Conservation (phyloP, 2,797 vertebrate genomes). For the Acridotheres tristis region DNA sequence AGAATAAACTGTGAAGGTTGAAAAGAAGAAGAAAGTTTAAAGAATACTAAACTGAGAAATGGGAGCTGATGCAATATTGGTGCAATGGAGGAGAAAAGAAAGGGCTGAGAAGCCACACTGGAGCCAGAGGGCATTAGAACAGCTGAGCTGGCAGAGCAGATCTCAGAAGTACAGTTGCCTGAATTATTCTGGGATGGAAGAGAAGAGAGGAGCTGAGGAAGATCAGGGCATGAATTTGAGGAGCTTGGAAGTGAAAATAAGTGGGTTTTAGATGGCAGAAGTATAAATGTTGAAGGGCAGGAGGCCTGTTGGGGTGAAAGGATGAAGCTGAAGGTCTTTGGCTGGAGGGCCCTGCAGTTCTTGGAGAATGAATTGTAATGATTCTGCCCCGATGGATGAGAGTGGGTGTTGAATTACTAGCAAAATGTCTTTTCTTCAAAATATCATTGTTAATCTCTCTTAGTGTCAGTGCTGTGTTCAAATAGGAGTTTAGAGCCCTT, state of each 20-base stretch:
- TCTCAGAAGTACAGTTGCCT: neutral
- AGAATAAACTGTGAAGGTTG: neutral
- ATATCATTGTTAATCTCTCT: neutral
- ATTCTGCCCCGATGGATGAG: neutral
- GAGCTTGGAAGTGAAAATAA: neutral
- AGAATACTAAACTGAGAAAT: neutral
- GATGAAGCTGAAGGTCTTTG: neutral
- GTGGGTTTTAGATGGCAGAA: neutral
- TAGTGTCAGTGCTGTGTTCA: neutral
- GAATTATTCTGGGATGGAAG: neutral
- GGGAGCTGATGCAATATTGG: neutral
- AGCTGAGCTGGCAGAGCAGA: neutral
- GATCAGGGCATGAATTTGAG: neutral
- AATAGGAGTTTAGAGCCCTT: neutral
- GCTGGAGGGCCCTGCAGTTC: neutral
- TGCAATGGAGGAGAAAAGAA: neutral
- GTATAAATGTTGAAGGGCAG: conserved; percentile 1
- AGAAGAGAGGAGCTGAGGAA: neutral
- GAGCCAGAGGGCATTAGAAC: neutral
- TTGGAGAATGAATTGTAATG: neutral
- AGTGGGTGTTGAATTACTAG: conserved; percentile 3
- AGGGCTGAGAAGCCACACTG: neutral
- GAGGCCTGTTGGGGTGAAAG: neutral
- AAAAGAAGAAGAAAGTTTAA: neutral
- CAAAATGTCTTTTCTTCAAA: conserved; percentile 11